Conservation (phyloP, 2,888 invertebrate genomes). For the Dasypolia templi region DNA sequence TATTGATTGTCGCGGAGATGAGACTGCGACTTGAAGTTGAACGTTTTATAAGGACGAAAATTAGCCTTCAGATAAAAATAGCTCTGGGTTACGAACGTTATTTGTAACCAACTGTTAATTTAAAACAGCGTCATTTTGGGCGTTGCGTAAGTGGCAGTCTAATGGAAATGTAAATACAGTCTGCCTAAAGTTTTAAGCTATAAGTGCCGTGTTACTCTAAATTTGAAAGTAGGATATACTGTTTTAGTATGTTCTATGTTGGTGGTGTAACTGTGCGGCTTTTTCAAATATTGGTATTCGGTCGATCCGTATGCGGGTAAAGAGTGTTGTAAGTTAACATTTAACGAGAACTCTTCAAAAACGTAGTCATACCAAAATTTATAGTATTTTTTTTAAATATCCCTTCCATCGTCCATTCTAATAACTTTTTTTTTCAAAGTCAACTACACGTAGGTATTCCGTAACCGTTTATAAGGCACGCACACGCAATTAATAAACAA, state of each 20-base stretch:
- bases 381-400: no score
- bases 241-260: conserved; percentile 19
- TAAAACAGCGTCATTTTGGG: conserved; percentile 17
- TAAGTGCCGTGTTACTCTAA: conserved; percentile 4
- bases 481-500: conserved; percentile 5
- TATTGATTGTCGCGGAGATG: background rate
- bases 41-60: no score
- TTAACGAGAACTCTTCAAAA: background rate
- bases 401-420: background rate
- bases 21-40: background rate
- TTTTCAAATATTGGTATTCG: background rate
- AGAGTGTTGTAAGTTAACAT: background rate
- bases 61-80: background rate
- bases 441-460: background rate
- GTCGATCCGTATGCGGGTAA: background rate
- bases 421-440: background rate
- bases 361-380: background rate
- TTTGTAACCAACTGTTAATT: background rate
- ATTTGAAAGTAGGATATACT: conserved; percentile 34
- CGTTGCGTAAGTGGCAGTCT: background rate
- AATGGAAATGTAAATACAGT: conserved; percentile 38
- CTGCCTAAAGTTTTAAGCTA: conserved; percentile 34
- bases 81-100: no score
- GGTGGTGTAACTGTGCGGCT: background rate
- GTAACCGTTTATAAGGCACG: background rate